Percentiles rank a stretch among this genome's conserved stretches.
phyloP scores from a whole-genome alignment of 2,797 vertebrate genomes.

The Dromococcyx pavoninus region DNA sequence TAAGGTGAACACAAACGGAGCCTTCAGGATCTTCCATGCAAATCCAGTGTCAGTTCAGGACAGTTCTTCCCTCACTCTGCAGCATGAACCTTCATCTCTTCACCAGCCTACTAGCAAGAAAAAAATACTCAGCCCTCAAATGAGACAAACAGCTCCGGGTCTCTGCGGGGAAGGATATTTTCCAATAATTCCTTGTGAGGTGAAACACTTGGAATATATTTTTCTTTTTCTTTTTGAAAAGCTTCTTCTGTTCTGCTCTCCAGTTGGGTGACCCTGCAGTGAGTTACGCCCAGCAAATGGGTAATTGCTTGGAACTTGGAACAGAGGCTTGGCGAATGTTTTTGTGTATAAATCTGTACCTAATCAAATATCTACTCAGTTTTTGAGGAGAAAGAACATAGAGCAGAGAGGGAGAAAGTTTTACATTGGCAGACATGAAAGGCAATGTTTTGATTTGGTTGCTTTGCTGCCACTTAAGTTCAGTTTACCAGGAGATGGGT shows the following conservation, averaged over 20 bases:
- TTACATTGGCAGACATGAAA: background rate
- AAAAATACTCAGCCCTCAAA: background rate
- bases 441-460: background rate
- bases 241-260: constrained; percentile 19
- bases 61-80: background rate
- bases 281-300: constrained; percentile 48
- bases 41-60: background rate
- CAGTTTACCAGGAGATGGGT: background rate
- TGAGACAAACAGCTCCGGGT: background rate
- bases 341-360: constrained; percentile 56
- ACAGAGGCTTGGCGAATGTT: constrained; percentile 22
- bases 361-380: constrained; percentile 44
- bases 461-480: background rate
- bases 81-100: background rate
- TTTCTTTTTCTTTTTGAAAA: background rate
- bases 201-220: background rate
- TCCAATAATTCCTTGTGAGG: constrained; percentile 49
- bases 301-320: constrained; percentile 57
- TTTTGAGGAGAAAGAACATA: background rate
- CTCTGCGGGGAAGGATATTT: constrained; percentile 24
- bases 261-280: constrained; percentile 6
- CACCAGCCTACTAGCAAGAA: background rate
- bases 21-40: background rate
- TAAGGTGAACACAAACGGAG: background rate
- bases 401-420: background rate